Conservation (phyloP, 2,113 vertebrate species). For the Thinocorus orbignyianus region DNA sequence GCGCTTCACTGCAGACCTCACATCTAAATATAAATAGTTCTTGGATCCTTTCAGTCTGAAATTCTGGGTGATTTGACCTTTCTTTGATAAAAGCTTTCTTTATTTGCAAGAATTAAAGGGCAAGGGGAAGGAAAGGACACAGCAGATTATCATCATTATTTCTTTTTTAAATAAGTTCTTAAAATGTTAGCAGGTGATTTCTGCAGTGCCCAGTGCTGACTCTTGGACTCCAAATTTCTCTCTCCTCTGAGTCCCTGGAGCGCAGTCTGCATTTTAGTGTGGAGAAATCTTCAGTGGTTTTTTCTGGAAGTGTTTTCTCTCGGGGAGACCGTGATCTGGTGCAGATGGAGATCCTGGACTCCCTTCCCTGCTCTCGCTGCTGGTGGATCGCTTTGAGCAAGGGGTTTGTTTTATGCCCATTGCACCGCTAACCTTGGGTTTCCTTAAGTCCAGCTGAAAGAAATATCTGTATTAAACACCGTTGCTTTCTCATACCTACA, state of each 20-base stretch:
- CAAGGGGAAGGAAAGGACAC: not conserved
- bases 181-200: not conserved
- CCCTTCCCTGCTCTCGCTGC: not conserved
- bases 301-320: not conserved
- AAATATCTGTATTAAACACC: not conserved
- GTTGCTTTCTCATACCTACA: not conserved
- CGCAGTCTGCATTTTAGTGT: not conserved
- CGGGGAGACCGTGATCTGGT: not conserved
- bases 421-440: not conserved
- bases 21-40: not conserved
- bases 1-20: not conserved
- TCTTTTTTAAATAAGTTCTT: not conserved
- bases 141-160: not conserved
- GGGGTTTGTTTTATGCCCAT: not conserved
- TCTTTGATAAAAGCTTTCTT: constrained; percentile 46
- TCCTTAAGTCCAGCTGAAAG: not conserved
- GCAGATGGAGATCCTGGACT: not conserved
- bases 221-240: not conserved
- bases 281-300: not conserved
- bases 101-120: constrained; percentile 10
- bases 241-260: not conserved
- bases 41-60: not conserved
- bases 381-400: accelerated
- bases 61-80: constrained; percentile 39
- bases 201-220: accelerated